Conservation (phyloP, 2,888 invertebrate species). For the Lithosia quadra region DNA sequence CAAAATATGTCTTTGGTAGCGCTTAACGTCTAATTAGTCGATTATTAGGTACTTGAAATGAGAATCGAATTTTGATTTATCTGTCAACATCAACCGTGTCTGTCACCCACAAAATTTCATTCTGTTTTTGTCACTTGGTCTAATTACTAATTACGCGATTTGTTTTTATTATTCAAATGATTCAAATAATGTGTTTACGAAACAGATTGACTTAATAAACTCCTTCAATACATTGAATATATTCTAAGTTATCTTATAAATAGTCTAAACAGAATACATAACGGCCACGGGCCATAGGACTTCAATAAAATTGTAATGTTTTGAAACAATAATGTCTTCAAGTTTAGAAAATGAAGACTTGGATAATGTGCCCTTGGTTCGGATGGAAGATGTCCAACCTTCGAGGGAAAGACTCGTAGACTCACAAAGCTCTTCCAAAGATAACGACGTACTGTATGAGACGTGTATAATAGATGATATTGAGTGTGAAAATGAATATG, state of each 20-base stretch:
- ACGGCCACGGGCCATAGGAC: conserved; percentile 20
- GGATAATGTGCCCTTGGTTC: conserved; percentile 75
- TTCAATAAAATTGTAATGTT: conserved; percentile 45
- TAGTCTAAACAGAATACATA: neutral
- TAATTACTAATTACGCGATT: conserved; percentile 22
- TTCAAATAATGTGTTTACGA: conserved; percentile 3
- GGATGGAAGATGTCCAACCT: conserved; percentile 79
- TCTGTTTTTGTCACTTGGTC: conserved; percentile 40
- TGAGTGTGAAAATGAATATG: conserved; percentile 62
- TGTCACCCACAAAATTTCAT: conserved; percentile 12
- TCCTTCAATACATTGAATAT: neutral
- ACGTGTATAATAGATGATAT: conserved; percentile 61
- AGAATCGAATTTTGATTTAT: neutral
- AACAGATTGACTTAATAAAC: neutral
- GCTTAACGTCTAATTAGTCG: neutral
- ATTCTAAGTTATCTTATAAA: neutral
- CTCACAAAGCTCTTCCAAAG: conserved; percentile 28
- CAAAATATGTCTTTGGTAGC: no score
- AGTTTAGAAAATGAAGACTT: conserved; percentile 73
- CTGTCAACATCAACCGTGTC: neutral
- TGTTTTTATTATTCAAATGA: conserved; percentile 31
- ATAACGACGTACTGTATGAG: conserved; percentile 56
- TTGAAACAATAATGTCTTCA: conserved; percentile 67
- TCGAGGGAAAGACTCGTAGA: conserved; percentile 60
- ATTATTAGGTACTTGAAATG: neutral